Percentiles rank a stretch among this genome's conserved stretches.
These are phyloP conservation scores for Arion vulgaris DNA, from an alignment of 1,140 invertebrate species.

Conservation along the genomic window DNA sequence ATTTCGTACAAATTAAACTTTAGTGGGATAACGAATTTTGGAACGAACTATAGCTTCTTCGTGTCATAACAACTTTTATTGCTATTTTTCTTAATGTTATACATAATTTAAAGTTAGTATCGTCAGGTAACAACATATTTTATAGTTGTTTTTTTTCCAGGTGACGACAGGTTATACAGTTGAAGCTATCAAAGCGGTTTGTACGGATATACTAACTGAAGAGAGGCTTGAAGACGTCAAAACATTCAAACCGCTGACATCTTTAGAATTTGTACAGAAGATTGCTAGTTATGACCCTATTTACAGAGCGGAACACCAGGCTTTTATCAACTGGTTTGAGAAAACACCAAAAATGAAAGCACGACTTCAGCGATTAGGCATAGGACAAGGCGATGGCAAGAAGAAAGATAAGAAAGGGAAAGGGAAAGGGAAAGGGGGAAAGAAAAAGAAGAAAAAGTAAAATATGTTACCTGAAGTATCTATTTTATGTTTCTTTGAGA, in stretches of 20 bases:
- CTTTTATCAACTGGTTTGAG: slow-evolving; percentile 22
- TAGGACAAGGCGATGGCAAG: neutral
- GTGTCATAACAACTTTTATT: no score
- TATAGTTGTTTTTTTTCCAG: slow-evolving; percentile 1
- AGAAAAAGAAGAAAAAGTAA: slow-evolving; percentile 21
- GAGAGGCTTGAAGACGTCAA: neutral
- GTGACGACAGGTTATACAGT: slow-evolving; percentile 18
- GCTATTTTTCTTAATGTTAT: no score
- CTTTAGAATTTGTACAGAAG: neutral
- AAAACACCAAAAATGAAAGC: slow-evolving; percentile 33
- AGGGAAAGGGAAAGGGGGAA: no score
- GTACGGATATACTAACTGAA: slow-evolving; percentile 1
- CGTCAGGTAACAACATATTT: no score
- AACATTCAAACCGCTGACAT: neutral
- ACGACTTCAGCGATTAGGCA: slow-evolving; percentile 17
- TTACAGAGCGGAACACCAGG: slow-evolving; percentile 6
- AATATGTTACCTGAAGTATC: neutral
- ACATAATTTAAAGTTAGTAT: no score
- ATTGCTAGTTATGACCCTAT: slow-evolving; percentile 14
- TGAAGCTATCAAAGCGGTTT: slow-evolving; percentile 4
- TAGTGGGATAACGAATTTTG: no score
- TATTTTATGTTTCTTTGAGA: no score
- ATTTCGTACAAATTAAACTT: no score
- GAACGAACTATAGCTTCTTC: no score
- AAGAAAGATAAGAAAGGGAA: neutral